Base-by-base conservation (phyloP, 2,797 vertebrate genomes). In the Eurystomus glaucurus region DNA sequence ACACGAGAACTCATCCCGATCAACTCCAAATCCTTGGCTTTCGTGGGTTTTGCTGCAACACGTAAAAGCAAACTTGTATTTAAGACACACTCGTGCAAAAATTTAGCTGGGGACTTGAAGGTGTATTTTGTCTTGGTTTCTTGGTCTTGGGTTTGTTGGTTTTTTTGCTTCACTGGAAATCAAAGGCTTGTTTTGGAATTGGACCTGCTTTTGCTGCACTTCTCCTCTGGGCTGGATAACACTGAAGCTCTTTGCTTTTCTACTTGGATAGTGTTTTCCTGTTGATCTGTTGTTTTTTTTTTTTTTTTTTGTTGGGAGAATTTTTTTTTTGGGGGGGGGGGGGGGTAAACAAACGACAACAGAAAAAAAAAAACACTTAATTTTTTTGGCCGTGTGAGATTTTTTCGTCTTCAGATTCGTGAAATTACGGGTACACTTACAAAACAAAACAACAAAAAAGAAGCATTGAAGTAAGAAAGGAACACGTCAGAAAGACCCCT, bases 391-490 rank as follows among this genome's bases (percentile, higher is more conserved):
- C 97, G 96, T 86, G 96, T 96, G 95, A 95, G 93, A 95, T 96
- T 97, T 95, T 97, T 97, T 97, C 93, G 14, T 89, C 94, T 97
- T 96, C 84, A 94, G 85, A 96, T 94, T 97, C 80, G 94, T 94
- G 96, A 97, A 97, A 97, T 97, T 98, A 97, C 97, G 97, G 97
- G 97, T 97, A 98, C 95, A 94, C 28, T 97, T 96, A 86, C 20
- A 91, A 92, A 85, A 88, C 93, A 81, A 81, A 68, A 25, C 58
- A 68, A 61, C 45, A 50, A 14, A 64, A 29, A 68, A 65, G 62
- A 90, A 84, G 78, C 93, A 75, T 95, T 97, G 92, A 88, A 79
- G 51, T 90, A 95, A 93, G 91, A 81, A 94, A 96, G 95, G 96
- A 98, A 96, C 93, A 88, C 97, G 90, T 89, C 97, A 90, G 97